phyloP scores from a whole-genome alignment of 2,888 invertebrate species.

The Cephus sareptanus region DNA sequence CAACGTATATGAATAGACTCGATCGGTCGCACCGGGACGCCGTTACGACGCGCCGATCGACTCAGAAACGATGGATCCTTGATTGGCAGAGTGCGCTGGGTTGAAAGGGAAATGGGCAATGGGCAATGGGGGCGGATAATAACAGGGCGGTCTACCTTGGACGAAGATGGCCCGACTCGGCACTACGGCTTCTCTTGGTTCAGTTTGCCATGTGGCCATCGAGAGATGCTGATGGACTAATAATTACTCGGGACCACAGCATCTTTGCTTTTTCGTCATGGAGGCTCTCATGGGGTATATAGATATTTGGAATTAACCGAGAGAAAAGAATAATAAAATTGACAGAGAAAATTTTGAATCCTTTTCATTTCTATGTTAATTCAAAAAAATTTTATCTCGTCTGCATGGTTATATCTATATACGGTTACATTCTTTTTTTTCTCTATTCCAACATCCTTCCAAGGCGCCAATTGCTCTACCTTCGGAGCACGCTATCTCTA shows the following conservation, averaged over 20 bases:
- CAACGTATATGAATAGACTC: neutral
- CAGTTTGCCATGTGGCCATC: slow-evolving; percentile 61
- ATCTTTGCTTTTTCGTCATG: neutral
- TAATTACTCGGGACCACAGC: slow-evolving; percentile 55
- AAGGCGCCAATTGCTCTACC: neutral
- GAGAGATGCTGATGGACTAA: slow-evolving; percentile 58
- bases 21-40: neutral
- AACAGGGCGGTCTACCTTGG: slow-evolving; percentile 58
- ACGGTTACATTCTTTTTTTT: neutral
- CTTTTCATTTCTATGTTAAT: neutral
- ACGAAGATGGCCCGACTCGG: slow-evolving; percentile 47
- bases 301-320: neutral
- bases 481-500: neutral
- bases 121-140: slow-evolving; percentile 63
- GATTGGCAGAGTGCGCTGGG: slow-evolving; percentile 59
- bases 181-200: slow-evolving; percentile 21
- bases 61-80: slow-evolving; percentile 59
- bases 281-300: neutral
- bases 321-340: neutral
- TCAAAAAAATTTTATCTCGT: neutral
- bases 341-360: neutral
- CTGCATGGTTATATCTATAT: neutral
- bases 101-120: slow-evolving; percentile 61
- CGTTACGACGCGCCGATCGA: slow-evolving; percentile 42
- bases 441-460: neutral